Evolutionary conservation across 2,888 invertebrate genomes (phyloP).

Genomic region (Heteromurus nitidus): DNA sequence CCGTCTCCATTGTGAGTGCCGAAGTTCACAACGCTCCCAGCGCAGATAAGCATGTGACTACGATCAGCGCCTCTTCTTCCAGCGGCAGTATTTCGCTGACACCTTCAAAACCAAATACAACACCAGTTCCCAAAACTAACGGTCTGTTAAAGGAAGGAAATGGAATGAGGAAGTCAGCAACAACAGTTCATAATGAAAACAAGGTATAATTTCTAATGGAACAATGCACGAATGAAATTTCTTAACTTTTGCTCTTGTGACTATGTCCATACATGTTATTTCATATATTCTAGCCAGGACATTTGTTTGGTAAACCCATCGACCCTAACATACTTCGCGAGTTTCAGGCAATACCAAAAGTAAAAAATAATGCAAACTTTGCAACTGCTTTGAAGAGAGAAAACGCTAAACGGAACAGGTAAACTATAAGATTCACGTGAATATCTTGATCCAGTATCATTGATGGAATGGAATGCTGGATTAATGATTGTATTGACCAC

Average conservation of each 20-base stretch:
- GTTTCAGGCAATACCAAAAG: constrained; percentile 89
- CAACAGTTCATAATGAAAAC: constrained; percentile 28
- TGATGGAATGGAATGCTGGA: no score
- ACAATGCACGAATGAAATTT: background rate
- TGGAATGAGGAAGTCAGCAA: constrained; percentile 36
- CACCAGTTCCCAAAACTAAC: constrained; percentile 52
- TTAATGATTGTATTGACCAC: no score
- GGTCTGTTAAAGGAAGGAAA: constrained; percentile 56
- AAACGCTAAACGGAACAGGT: constrained; percentile 79
- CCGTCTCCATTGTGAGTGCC: constrained; percentile 67
- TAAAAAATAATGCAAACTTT: constrained; percentile 83
- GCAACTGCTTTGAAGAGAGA: constrained; percentile 85
- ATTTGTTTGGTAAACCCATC: constrained; percentile 74
- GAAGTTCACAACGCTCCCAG: constrained; percentile 63
- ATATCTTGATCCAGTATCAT: no score
- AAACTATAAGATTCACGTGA: no score
- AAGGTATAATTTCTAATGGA: constrained; percentile 35
- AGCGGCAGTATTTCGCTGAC: background rate
- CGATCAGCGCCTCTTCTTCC: background rate
- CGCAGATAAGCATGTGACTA: background rate
- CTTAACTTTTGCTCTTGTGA: no score
- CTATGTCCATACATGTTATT: background rate
- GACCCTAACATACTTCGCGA: constrained; percentile 80
- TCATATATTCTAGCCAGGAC: constrained; percentile 62
- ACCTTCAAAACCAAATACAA: constrained; percentile 6